Percentiles rank a stretch among this genome's conserved stretches.
Conservation (phyloP, 1,140 invertebrate genomes). For the Trichoplusia ni region DNA sequence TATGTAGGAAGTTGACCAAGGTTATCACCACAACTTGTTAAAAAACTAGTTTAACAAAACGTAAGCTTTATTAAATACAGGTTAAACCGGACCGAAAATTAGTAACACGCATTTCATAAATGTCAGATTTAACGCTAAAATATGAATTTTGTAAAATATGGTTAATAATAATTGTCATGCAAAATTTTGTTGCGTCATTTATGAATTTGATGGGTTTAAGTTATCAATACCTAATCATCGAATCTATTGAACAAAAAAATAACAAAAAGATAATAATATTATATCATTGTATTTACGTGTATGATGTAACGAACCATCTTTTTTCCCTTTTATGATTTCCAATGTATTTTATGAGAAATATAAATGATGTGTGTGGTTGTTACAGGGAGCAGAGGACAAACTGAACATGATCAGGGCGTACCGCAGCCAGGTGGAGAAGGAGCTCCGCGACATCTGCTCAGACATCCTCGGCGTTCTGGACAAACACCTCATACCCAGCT, state of each 20-base stretch:
- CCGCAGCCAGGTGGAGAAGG: constrained; percentile 96
- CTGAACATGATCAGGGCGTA: constrained; percentile 96
- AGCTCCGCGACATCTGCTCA: constrained; percentile 97
- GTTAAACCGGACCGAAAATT: background rate
- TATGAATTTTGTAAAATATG: no score
- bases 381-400: constrained; percentile 91
- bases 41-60: background rate
- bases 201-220: no score
- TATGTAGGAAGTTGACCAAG: no score
- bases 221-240: no score
- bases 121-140: background rate
- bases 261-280: no score
- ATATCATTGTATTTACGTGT: no score
- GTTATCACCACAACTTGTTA: constrained; percentile 1
- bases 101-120: background rate
- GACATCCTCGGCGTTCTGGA: constrained; percentile 97
- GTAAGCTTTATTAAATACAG: background rate
- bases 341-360: no score
- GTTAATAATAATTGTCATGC: no score
- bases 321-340: no score
- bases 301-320: no score
- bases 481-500: constrained; percentile 96
- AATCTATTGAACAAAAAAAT: no score
- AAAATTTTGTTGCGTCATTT: no score
- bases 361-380: constrained; percentile 15